Evolutionary conservation across 2,797 vertebrate genomes (phyloP).

Genomic region (Syngnathus rostellatus): DNA sequence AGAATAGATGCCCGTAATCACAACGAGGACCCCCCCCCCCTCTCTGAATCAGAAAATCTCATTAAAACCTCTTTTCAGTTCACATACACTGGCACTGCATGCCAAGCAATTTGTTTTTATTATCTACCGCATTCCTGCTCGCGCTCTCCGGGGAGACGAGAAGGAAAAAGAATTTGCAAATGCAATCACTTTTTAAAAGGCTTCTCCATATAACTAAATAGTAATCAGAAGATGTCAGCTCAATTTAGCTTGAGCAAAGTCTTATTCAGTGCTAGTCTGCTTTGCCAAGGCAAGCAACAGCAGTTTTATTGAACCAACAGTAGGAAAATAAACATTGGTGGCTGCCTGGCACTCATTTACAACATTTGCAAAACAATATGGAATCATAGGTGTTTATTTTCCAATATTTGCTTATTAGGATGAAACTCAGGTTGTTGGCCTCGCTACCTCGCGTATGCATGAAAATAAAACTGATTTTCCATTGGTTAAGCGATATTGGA

Average conservation of each 20-base stretch:
- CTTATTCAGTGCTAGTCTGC: conserved; percentile 14
- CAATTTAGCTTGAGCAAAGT: conserved; percentile 9
- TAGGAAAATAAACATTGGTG: conserved; percentile 12
- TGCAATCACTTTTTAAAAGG: conserved; percentile 29
- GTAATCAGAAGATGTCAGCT: conserved; percentile 24
- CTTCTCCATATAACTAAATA: conserved; percentile 30
- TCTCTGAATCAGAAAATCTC: conserved; percentile 39
- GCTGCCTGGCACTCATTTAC: conserved; percentile 5
- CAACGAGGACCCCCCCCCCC: conserved; percentile 2
- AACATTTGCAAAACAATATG: background rate
- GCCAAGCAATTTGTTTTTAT: conserved; percentile 39
- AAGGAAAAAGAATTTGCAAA: conserved; percentile 28
- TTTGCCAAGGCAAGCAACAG: background rate
- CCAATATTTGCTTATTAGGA: background rate
- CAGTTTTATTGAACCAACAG: background rate
- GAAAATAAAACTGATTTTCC: background rate
- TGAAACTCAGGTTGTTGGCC: background rate
- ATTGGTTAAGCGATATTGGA: background rate
- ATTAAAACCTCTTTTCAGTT: conserved; percentile 29
- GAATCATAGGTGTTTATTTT: background rate
- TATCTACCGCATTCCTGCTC: conserved; percentile 43
- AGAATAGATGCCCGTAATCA: conserved; percentile 7
- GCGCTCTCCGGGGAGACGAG: conserved; percentile 39
- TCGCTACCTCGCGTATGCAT: background rate
- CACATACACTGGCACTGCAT: conserved; percentile 30